These are phyloP conservation scores for Bradypodion pumilum DNA, from an alignment of 2,797 vertebrate genomes.

Conservation along the genomic window DNA sequence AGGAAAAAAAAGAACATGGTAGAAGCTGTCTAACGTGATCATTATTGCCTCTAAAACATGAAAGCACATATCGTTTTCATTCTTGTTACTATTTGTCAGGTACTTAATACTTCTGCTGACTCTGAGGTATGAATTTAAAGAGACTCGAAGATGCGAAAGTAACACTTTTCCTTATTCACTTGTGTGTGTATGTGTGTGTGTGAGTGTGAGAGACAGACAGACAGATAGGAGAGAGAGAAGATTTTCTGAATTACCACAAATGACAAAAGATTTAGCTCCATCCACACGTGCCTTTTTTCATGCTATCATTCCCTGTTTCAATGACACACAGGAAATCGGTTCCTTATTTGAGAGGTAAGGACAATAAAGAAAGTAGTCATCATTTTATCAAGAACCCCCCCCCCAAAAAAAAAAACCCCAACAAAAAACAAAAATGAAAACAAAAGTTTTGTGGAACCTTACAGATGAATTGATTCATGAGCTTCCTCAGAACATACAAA, in stretches of 20 bases:
- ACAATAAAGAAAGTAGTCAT: neutral
- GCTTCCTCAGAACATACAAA: too few species aligned
- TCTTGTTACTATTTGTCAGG: constrained; percentile 19
- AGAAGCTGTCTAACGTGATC: neutral
- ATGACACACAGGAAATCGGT: neutral
- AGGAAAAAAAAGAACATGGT: neutral
- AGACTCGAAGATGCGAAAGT: neutral
- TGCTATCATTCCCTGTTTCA: too few species aligned
- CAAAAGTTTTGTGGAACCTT: too few species aligned
- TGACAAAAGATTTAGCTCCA: neutral
- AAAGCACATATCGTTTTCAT: neutral
- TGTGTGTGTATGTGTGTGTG: neutral
- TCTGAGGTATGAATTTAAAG: neutral
- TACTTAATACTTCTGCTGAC: constrained; percentile 37
- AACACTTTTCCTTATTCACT: neutral
- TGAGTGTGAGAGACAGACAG: too few species aligned
- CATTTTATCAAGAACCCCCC: neutral
- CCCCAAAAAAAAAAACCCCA: too few species aligned
- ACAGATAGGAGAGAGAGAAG: too few species aligned
- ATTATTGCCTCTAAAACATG: constrained; percentile 12
- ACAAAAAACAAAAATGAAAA: too few species aligned
- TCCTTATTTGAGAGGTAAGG: neutral
- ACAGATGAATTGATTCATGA: neutral
- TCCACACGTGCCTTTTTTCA: neutral
- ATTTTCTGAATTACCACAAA: too few species aligned